phyloP scores from a whole-genome alignment of 2,113 vertebrate genomes.

The Eolophus roseicapilla region DNA sequence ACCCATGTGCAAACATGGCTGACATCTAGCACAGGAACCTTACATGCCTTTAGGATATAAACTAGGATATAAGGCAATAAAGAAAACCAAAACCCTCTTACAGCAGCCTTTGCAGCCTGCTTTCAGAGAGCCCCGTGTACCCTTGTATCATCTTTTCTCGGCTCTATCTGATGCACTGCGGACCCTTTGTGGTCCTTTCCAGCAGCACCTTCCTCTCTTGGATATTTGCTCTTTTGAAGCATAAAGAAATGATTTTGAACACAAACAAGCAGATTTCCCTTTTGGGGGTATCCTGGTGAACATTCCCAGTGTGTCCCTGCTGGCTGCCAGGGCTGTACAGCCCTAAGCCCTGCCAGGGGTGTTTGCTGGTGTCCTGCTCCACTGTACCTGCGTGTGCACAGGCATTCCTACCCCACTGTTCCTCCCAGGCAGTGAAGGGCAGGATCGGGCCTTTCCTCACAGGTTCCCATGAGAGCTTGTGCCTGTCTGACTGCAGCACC shows the following conservation, averaged over 20 bases:
- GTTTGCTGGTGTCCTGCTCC: background rate
- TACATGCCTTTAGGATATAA: background rate
- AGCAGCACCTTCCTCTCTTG: background rate
- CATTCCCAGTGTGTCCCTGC: background rate
- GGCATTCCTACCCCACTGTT: background rate
- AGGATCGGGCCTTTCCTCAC: background rate
- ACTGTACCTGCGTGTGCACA: background rate
- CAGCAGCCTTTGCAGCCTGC: background rate
- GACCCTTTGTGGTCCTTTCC: background rate
- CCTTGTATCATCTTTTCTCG: background rate
- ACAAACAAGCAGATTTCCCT: background rate
- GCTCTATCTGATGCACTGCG: rapidly evolving
- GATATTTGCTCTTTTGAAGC: background rate
- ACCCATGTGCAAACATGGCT: background rate
- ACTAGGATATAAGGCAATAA: background rate
- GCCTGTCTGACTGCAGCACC: background rate
- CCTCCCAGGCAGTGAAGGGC: background rate
- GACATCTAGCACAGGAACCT: rapidly evolving
- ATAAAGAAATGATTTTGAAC: background rate
- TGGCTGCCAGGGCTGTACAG: background rate
- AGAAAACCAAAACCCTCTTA: rapidly evolving
- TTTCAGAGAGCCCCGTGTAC: background rate
- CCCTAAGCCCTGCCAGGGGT: no score
- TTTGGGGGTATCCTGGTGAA: background rate
- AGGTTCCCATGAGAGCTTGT: background rate